Evolutionary conservation across 2,113 vertebrate species (phyloP).

Genomic region (Sinocyclocheilus anophthalmus): DNA sequence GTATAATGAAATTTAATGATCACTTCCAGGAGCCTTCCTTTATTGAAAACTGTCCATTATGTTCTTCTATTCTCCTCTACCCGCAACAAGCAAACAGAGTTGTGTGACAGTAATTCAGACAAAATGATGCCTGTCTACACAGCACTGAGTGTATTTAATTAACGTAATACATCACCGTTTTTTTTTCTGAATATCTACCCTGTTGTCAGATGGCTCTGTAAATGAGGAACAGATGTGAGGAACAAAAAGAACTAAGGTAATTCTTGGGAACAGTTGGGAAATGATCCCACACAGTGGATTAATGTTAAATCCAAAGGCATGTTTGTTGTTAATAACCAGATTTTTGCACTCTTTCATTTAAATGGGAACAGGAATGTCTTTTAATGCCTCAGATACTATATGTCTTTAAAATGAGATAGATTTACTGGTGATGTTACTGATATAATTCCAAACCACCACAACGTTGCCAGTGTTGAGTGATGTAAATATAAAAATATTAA

Average conservation of each 20-base stretch:
- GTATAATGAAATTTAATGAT: constrained; percentile 21
- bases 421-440: background rate
- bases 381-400: background rate
- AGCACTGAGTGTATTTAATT: constrained; percentile 30
- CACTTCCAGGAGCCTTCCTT: constrained; percentile 17
- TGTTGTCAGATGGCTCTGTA: constrained; percentile 34
- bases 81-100: constrained; percentile 23
- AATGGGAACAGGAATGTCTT: background rate
- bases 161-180: constrained; percentile 20
- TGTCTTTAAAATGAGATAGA: background rate
- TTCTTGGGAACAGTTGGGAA: constrained; percentile 1
- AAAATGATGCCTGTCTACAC: constrained; percentile 27
- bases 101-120: constrained; percentile 33
- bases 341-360: background rate
- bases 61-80: constrained; percentile 14
- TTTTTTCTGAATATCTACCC: background rate
- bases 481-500: no score
- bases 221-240: constrained; percentile 3
- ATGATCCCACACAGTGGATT: background rate
- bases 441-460: background rate
- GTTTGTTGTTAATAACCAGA: background rate
- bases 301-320: background rate
- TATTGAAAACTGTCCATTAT: constrained; percentile 23
- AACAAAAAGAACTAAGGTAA: background rate
- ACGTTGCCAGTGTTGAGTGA: background rate